A percentile compares a stretch with the other conserved stretches of the same genome.
phyloP scores from a whole-genome alignment of 2,113 vertebrate genomes.

The Arothron firmamentum region DNA sequence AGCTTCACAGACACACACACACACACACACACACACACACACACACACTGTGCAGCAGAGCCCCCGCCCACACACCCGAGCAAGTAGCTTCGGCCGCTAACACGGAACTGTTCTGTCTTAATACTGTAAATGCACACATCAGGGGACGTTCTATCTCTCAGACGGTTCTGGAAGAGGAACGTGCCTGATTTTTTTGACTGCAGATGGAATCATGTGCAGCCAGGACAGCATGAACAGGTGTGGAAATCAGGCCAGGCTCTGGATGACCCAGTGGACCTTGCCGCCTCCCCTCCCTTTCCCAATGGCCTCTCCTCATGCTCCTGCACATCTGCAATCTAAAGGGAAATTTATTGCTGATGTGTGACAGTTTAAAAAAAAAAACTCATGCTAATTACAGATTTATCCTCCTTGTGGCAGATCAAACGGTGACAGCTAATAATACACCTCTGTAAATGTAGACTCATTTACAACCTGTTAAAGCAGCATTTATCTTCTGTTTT shows the following conservation, averaged over 20 bases:
- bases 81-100: conserved; percentile 37
- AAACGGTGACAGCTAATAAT: no score
- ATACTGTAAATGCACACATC: conserved; percentile 59
- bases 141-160: conserved; percentile 40
- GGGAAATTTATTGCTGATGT: no score
- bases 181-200: conserved; percentile 27
- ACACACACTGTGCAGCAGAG: conserved; percentile 14
- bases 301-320: neutral
- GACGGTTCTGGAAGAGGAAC: conserved; percentile 23
- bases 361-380: no score
- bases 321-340: neutral
- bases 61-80: neutral
- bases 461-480: no score
- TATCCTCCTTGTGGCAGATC: no score
- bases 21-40: conserved; percentile 11
- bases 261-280: conserved; percentile 22
- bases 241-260: conserved; percentile 13
- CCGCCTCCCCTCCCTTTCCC: neutral
- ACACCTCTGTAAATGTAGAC: no score
- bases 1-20: conserved; percentile 14
- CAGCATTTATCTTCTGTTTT: no score
- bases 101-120: conserved; percentile 45
- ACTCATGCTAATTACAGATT: no score
- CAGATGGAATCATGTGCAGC: conserved; percentile 32
- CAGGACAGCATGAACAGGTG: conserved; percentile 40